Percentiles rank a stretch among this genome's conserved stretches.
Conservation (phyloP, 1,140 invertebrate species). For the Glomeris maerens region DNA sequence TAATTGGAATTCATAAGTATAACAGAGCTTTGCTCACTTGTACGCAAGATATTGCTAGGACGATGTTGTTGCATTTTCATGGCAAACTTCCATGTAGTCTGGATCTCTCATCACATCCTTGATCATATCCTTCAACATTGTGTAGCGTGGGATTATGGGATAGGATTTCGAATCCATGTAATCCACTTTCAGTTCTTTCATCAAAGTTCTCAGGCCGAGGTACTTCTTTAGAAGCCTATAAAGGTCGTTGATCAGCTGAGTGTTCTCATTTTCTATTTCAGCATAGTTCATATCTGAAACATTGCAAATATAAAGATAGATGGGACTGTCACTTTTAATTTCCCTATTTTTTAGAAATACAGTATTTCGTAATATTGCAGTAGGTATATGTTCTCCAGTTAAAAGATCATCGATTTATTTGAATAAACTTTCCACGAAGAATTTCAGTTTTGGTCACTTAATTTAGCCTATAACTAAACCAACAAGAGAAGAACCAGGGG, state of each 20-base stretch:
- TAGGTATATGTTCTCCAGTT: neutral
- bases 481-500: too few relatives aligned
- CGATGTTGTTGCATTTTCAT: too few relatives aligned
- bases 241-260: constrained; percentile 84
- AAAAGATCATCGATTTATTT: neutral
- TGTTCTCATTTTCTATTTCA: constrained; percentile 84
- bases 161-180: constrained; percentile 79
- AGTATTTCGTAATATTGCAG: neutral
- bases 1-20: too few relatives aligned
- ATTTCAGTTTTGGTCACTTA: too few relatives aligned
- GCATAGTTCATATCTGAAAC: constrained; percentile 73
- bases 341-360: neutral
- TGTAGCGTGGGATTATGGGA: constrained; percentile 81
- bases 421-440: neutral
- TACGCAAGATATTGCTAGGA: too few relatives aligned
- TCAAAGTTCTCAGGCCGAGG: constrained; percentile 68
- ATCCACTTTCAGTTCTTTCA: constrained; percentile 72
- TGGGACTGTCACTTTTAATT: neutral
- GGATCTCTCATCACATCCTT: constrained; percentile 85
- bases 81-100: constrained; percentile 88
- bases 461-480: too few relatives aligned
- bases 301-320: constrained; percentile 15
- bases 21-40: too few relatives aligned
- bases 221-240: constrained; percentile 84
- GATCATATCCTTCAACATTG: constrained; percentile 88